These are phyloP conservation scores for Heliornis fulica DNA, from an alignment of 2,113 vertebrate species.

Conservation along the genomic window DNA sequence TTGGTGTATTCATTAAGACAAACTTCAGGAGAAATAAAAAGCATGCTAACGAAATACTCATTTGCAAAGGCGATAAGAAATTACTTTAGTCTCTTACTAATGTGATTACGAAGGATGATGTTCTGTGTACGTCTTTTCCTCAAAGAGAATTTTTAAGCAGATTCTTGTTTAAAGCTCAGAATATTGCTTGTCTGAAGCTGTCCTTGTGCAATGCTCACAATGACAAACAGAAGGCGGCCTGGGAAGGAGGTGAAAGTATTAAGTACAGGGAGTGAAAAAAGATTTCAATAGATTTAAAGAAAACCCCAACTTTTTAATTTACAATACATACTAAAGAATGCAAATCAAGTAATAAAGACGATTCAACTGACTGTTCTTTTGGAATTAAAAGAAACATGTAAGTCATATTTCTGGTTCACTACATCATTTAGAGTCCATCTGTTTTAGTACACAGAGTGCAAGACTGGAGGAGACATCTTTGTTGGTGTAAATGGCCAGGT, in stretches of 20 bases:
- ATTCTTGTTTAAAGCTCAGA: constrained; percentile 53
- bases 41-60: constrained; percentile 46
- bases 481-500: background rate
- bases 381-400: background rate
- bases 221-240: constrained; percentile 45
- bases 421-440: background rate
- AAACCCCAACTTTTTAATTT: background rate
- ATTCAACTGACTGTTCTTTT: background rate
- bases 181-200: constrained; percentile 56
- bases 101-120: constrained; percentile 50
- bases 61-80: constrained; percentile 62
- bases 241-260: background rate
- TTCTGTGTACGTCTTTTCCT: constrained; percentile 43
- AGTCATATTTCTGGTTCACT: background rate
- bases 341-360: background rate
- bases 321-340: background rate
- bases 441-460: background rate
- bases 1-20: constrained; percentile 48
- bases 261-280: background rate
- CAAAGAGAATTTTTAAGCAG: constrained; percentile 64
- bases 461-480: background rate
- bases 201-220: constrained; percentile 58
- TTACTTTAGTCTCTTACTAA: constrained; percentile 46
- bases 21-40: constrained; percentile 55
- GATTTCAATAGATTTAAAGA: background rate